Conservation (phyloP, 2,888 invertebrate species). For the Trichacis sp. region DNA sequence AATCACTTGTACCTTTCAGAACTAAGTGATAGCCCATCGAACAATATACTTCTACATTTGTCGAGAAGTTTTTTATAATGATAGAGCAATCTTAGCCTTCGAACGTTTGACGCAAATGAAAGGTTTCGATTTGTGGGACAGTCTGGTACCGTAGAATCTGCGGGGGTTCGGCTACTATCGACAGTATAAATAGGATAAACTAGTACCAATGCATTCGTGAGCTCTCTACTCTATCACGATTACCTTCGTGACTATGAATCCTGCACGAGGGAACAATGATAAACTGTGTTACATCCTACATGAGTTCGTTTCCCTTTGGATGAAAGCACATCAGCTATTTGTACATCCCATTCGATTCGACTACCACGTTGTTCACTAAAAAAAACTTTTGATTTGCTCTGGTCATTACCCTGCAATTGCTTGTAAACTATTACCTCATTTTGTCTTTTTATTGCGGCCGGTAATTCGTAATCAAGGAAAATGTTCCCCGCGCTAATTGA, state of each 20-base stretch:
- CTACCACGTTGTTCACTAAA: too few species aligned
- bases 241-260: conserved; percentile 35
- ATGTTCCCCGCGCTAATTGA: background rate
- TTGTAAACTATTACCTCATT: background rate
- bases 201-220: conserved; percentile 14
- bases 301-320: conserved; percentile 35
- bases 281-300: conserved; percentile 27
- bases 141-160: conserved; percentile 5
- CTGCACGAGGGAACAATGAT: conserved; percentile 42
- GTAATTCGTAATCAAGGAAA: background rate
- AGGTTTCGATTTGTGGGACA: background rate
- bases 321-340: conserved; percentile 25
- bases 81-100: too few species aligned
- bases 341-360: conserved; percentile 15
- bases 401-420: background rate
- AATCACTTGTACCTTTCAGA: too few species aligned
- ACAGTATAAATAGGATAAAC: conserved; percentile 37
- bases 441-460: background rate
- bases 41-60: too few species aligned
- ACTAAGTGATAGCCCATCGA: too few species aligned
- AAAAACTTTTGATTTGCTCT: background rate
- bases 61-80: too few species aligned
- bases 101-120: background rate
- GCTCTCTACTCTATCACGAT: conserved; percentile 38
- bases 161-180: conserved; percentile 19